These are phyloP conservation scores for Amaurobius ferox DNA, from an alignment of 2,888 invertebrate genomes.

Conservation along the genomic window DNA sequence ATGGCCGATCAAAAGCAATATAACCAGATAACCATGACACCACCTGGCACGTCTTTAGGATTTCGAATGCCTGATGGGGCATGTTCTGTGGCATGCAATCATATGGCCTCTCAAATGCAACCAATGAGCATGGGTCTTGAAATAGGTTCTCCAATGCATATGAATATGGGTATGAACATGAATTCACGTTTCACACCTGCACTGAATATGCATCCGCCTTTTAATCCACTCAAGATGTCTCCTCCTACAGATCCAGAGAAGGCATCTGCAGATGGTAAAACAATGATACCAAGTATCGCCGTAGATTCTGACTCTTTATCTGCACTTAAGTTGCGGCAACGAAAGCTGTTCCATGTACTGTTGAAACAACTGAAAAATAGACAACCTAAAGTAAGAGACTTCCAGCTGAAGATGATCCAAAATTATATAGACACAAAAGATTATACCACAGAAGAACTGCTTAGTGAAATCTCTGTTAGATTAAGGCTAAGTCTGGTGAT, in stretches of 20 bases:
- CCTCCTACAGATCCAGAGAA: slow-evolving; percentile 84
- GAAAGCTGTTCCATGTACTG: slow-evolving; percentile 75
- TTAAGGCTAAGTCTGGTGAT: slow-evolving; percentile 98
- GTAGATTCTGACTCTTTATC: slow-evolving; percentile 70
- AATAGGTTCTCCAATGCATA: slow-evolving; percentile 85
- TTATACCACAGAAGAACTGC: slow-evolving; percentile 98
- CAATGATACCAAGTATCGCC: slow-evolving; percentile 57
- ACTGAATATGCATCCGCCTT: slow-evolving; percentile 86
- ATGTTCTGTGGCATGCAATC: too few relatives aligned
- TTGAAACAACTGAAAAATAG: slow-evolving; percentile 84
- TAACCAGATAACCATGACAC: slow-evolving; percentile 94
- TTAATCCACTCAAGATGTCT: slow-evolving; percentile 92
- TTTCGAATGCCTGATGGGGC: too few relatives aligned
- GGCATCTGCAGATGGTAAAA: slow-evolving; percentile 75
- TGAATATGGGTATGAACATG: slow-evolving; percentile 83
- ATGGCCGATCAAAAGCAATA: slow-evolving; percentile 83
- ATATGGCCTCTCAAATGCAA: too few relatives aligned
- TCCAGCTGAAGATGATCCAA: slow-evolving; percentile 96
- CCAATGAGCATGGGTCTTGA: slow-evolving; percentile 88
- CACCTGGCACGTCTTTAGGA: too few relatives aligned
- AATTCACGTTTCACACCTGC: slow-evolving; percentile 80
- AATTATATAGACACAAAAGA: slow-evolving; percentile 99
- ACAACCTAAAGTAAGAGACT: slow-evolving; percentile 98
- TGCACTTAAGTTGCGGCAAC: slow-evolving; percentile 75
- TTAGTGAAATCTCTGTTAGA: slow-evolving; percentile 97